phyloP scores from a whole-genome alignment of 1,140 invertebrate genomes.

The Anoplolepis gracilipes region DNA sequence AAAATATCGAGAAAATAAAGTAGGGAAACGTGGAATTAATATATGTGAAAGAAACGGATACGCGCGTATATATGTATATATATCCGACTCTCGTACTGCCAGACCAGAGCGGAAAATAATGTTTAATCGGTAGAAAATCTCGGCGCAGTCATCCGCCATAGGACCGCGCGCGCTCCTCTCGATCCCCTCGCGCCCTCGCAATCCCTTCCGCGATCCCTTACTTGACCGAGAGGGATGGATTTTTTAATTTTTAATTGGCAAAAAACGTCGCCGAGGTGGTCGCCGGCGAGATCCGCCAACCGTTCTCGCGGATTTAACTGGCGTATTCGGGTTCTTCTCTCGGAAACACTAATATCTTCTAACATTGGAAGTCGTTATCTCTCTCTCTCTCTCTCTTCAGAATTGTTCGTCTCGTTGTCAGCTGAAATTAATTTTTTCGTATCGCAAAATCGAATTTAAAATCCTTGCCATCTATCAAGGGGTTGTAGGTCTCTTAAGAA shows the following conservation, averaged over 20 bases:
- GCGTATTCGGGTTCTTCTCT: conserved; percentile 30
- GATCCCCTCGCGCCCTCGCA: conserved; percentile 63
- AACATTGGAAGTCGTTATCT: conserved; percentile 24
- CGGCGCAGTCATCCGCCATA: conserved; percentile 78
- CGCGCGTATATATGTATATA: conserved; percentile 51
- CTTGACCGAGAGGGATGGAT: conserved; percentile 74
- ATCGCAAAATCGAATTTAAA: not conserved
- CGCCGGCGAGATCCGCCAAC: conserved; percentile 64
- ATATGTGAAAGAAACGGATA: conserved; percentile 78
- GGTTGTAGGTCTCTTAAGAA: not conserved
- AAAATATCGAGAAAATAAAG: conserved; percentile 64
- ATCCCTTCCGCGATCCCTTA: conserved; percentile 69
- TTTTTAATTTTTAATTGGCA: conserved; percentile 86
- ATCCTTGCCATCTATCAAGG: not conserved
- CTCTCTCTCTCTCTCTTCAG: not conserved
- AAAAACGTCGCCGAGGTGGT: conserved; percentile 80
- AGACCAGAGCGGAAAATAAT: conserved; percentile 80
- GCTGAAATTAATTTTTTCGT: conserved; percentile 16
- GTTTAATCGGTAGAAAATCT: conserved; percentile 84
- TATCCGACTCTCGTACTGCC: conserved; percentile 46
- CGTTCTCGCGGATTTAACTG: conserved; percentile 66
- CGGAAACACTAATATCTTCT: conserved; percentile 36
- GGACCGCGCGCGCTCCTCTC: conserved; percentile 44
- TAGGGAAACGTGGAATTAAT: conserved; percentile 78
- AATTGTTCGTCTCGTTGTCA: conserved; percentile 2